phyloP scores from a whole-genome alignment of 2,797 vertebrate species.

The Gallinago nigripennis region DNA sequence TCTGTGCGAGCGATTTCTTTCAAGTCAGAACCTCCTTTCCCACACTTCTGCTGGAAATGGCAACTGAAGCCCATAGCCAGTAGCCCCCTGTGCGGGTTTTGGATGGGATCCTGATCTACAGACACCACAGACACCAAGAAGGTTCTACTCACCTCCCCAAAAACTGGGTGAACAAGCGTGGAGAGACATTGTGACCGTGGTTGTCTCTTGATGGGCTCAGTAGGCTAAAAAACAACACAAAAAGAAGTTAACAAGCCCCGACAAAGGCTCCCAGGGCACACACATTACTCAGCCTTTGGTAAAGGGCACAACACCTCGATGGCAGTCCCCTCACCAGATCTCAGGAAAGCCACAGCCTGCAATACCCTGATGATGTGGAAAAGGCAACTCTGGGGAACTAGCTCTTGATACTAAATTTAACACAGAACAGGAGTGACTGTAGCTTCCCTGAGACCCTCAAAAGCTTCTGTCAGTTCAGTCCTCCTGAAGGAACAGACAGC shows the following conservation, averaged over 20 bases:
- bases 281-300: background rate
- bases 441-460: background rate
- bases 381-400: background rate
- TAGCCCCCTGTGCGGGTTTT: background rate
- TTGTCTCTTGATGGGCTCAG: conserved; percentile 89
- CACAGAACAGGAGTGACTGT: rapidly evolving
- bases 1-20: background rate
- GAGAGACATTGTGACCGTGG: conserved; percentile 93
- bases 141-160: conserved; percentile 88
- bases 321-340: background rate
- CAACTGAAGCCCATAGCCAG: background rate
- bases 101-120: background rate
- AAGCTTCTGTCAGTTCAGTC: background rate
- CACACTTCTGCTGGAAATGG: background rate
- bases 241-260: background rate
- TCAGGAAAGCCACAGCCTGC: background rate
- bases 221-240: conserved; percentile 71
- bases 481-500: background rate
- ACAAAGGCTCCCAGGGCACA: background rate
- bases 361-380: background rate
- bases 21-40: background rate
- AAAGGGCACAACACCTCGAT: background rate
- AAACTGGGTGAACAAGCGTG: conserved; percentile 92
- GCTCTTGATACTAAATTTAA: background rate
- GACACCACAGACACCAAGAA: background rate